Evolutionary conservation across 2,888 invertebrate species (phyloP), one percentile per base, ranked within the genome.

Genomic region (Ypsolopha sequella): DNA sequence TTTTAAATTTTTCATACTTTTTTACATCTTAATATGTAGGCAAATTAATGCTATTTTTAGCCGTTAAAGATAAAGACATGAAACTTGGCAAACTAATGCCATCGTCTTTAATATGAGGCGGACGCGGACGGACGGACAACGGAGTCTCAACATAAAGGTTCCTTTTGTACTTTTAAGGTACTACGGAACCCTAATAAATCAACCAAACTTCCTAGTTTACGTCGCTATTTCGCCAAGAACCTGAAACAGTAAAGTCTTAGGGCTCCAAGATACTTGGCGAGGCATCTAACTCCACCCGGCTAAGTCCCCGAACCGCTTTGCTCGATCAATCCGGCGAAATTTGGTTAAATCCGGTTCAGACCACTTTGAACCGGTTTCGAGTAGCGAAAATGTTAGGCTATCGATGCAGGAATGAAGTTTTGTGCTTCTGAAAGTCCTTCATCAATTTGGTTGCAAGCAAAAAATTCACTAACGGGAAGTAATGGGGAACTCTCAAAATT

Each of bases 301-400:
- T 44, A 50, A 50, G 50, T 43, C 50, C 6, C 35, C 33, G 14
- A 33, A 33, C 39, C 13, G 43, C 39, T 51, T 45, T 9, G 51
- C 35, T 34, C 35, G 11, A 36, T 36, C 24, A 24, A 38, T 36
- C 39, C 51, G 45, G 14, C 38, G 33, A 33, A 39, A 49, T 38
- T 10, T 36, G 48, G 48, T 14, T 36, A 48, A 13, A 50, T 36
- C 43, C 51, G 45, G 39, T 39, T 11, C 33, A 14, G 47, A 34
- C 51, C 50, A 43, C 35, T 43, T 43, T 8, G 8, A 50, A 41
- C 50, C 50, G 43, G 50, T 36, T 50, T 11, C n/a, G 35, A 9
- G 43, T 13, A n/a, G 41, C 13, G 11, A 43, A 14, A 43, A 14
- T 24, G 13, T 43, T 43, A 24, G 13, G 13, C 13, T 43, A 43